A percentile compares a stretch with the other conserved stretches of the same genome.
These are phyloP conservation scores for Anguilla obscura DNA, from an alignment of 2,797 vertebrate genomes.

Conservation along the genomic window DNA sequence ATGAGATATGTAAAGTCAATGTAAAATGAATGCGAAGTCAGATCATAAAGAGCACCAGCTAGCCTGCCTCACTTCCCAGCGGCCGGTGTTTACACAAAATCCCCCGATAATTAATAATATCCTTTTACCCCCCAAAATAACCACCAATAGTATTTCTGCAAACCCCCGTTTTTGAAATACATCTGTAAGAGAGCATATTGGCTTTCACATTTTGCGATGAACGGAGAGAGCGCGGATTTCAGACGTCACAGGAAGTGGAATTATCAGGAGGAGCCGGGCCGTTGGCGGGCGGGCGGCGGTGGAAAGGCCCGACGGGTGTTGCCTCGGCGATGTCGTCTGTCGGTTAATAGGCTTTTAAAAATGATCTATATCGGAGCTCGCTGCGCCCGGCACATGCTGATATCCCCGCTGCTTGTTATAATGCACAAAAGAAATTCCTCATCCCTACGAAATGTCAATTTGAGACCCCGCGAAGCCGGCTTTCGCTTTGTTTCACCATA, in stretches of 20 bases:
- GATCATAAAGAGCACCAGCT: neutral
- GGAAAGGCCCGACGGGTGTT: neutral
- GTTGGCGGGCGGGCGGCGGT: neutral
- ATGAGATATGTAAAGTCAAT: neutral
- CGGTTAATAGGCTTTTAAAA: neutral
- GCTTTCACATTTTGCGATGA: neutral
- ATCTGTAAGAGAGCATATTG: neutral
- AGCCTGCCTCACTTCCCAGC: neutral
- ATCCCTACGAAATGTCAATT: slow-evolving; percentile 1
- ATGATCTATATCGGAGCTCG: neutral
- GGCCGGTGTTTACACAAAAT: neutral
- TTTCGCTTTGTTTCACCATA: neutral
- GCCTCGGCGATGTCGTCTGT: neutral
- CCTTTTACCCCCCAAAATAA: neutral
- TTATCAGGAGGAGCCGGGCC: neutral
- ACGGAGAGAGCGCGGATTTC: neutral
- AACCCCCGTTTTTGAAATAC: neutral
- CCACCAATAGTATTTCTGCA: no score
- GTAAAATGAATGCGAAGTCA: neutral
- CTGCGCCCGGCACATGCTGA: neutral
- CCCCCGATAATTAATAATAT: neutral
- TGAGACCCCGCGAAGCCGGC: neutral
- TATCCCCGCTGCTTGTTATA: neutral
- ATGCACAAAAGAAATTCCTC: neutral
- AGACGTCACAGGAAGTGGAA: neutral